Conservation (phyloP, 1,140 invertebrate genomes). For the Hylaeus volcanicus region DNA sequence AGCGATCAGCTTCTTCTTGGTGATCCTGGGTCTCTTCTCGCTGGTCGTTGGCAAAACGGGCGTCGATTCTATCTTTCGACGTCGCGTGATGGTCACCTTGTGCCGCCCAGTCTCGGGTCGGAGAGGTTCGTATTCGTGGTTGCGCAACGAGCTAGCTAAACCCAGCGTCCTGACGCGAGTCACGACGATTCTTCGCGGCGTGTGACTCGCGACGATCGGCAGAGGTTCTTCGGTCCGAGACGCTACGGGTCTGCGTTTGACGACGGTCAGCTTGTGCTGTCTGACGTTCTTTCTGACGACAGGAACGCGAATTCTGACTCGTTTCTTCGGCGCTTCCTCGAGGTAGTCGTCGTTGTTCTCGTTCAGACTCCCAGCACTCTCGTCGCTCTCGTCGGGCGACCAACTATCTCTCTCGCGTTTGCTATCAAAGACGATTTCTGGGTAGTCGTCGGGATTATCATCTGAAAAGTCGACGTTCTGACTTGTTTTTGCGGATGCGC, state of each 20-base stretch:
- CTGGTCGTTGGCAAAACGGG: constrained; percentile 32
- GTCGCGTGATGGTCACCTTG: constrained; percentile 76
- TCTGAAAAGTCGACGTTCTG: constrained; percentile 73
- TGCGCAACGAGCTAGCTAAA: constrained; percentile 39
- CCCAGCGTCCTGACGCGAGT: constrained; percentile 70
- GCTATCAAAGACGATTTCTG: constrained; percentile 19
- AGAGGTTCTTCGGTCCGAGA: constrained; percentile 56
- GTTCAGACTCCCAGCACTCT: constrained; percentile 20
- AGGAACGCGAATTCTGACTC: constrained; percentile 74
- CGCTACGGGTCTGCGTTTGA: constrained; percentile 72
- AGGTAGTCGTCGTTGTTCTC: constrained; percentile 54
- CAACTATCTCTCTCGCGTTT: constrained; percentile 12
- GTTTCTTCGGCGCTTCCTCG: constrained; percentile 66
- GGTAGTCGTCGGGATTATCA: constrained; percentile 64
- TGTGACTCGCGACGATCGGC: constrained; percentile 32
- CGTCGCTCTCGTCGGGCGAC: constrained; percentile 31
- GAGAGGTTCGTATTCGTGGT: background rate
- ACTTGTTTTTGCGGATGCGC: constrained; percentile 33
- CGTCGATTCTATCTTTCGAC: constrained; percentile 72
- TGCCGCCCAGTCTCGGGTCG: constrained; percentile 58
- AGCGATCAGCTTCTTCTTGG: constrained; percentile 75
- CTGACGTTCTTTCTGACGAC: constrained; percentile 67
- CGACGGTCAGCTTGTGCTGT: constrained; percentile 76
- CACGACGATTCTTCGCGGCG: constrained; percentile 72
- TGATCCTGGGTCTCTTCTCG: constrained; percentile 67